Base-by-base conservation (phyloP, 1,140 invertebrate species). In the Antheraea pernyi region DNA sequence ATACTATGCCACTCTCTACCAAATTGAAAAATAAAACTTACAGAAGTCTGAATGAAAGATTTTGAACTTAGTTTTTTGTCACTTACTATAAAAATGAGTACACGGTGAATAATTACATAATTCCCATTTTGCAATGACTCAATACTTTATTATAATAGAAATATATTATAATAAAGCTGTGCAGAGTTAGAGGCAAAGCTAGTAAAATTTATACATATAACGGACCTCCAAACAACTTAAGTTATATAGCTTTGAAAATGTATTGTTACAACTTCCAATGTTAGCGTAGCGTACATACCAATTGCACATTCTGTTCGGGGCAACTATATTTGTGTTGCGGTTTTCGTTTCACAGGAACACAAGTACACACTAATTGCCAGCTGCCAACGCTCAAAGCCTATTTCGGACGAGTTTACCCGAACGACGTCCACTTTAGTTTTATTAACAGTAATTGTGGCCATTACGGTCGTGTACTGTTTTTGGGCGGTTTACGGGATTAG, bases 391-490 rank as follows among this genome's bases (percentile, higher is more conserved):
- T 53, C 46, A n/a, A 16, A 53, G 46, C 46, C 46, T 53, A 53
- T 53, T 53, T 53, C 16, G 9, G 16, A 16, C 46, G 46, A 37
- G 48, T 67, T 59, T 59, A 37, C 48, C 59, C 36, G 39, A 58
- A 22, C 59, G 53, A 59, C 59, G 65, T 30, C 48, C 62, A 30
- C 22, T 16, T 67, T 63, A 37, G 37, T 59, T 63, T 22, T 53
- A 30, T 59, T 42, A 46, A 67, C 60, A 30, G 67, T 61, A 46
- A 46, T 48, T 9, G 59, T 67, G 59, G 9, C 19, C 22, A 46
- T 18, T 46, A 48, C 19, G 16, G 59, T 62, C 60, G 59, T 68
- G 48, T 62, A 68, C 59, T 68, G 67, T 68, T 46, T 53, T 53
- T 13, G 46, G 39, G 46, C 16, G 46, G 13, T 13, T 6, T 13